Base-by-base conservation (phyloP, 2,888 invertebrate species). In the Drosophila melanosoma region DNA sequence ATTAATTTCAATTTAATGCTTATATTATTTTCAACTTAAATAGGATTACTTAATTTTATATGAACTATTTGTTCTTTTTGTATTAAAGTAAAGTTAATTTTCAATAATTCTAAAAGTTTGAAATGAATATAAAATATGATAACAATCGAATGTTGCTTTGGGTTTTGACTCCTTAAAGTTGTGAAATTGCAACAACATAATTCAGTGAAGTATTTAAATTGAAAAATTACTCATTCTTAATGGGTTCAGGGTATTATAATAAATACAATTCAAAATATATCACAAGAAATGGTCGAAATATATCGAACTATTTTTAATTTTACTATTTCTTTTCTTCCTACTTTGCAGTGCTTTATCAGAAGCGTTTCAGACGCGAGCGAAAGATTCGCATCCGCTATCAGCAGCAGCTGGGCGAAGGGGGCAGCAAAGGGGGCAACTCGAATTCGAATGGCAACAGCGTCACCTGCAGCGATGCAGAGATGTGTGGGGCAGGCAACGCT, bases 291-390 rank as follows among this genome's bases (percentile, higher is more conserved):
- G 3, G 7, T 8, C 8, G 3, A 23, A 8, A 15, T 4, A 2
- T 45, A 12, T 8, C 15, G 15, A 7, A 20, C 3, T 12, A 0
- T 20, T 20, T 4, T 7, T 1, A 15, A 0, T 40, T 8, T 20
- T 0, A 5, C 29, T 17, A 17, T 36, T 35, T 20, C 4, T 10
- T 10, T 49, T 11, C 29, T 40, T n/a, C 0, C 26, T 0, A 2
- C 4, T 36, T 48, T 94, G 26, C 95, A 98, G 98, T 96, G 76
- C 94, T 97, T 92, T 97, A 97, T 93, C 98, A 98, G 93, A 98
- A 98, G 93, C 95, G 98, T 75, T 95, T 98, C 94, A 96, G 98
- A 94, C 96, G 97, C 90, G 98, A 98, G 92, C 95, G 96, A 83
- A 96, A 97, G 93, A 95, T 96, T 76, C 95, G 97, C 88, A 95